Evolutionary conservation across 1,140 invertebrate genomes (phyloP), one percentile per base, ranked within the genome.

Genomic region (Drosophila virilis): DNA sequence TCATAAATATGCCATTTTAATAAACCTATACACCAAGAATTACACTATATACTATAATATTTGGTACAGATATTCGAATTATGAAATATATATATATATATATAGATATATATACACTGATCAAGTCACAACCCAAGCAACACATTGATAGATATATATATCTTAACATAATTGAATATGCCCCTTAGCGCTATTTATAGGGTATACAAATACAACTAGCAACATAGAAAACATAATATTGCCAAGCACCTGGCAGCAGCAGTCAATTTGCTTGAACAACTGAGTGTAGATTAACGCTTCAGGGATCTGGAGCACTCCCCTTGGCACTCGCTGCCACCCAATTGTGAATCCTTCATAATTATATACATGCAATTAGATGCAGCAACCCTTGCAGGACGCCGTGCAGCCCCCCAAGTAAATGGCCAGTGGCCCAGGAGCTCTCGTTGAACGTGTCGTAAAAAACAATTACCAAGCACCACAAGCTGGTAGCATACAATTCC

Each of bases 401-500:
- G 9, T 67, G 65, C 71, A 69, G 57, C 22, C 22, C 22, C 4
- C 22, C 42, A 46, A 59, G 57, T 69, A 62, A 74, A 74, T 74
- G 38, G 72, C 65, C 42, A 22, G 38, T 55, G 52, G 66, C 60
- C 46, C 57, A 32, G 32, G 22, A 45, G 62, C 60, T 50, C 60
- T 59, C n/a, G 42, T 28, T 37, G 50, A 45, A 77, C 74, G 76
- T 81, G 80, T 59, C 60, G 69, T 48, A 43, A 66, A 75, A 86
- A 86, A 88, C 83, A 88, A 86, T 86, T 86, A 83, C 73, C 73
- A 74, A 70, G 82, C 71, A 78, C 66, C 74, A 43, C 69, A 69
- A 64, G 60, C 58, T n/a, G n/a, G 32, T 22, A 42, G 32, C 43
- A 59, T 37, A 40, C 58, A 45, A 38, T 55, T 57, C 43, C 45